Evolutionary conservation across 64 coral and sea anemone genomes (phyloP).

Genomic region (Montipora efflorescens): DNA sequence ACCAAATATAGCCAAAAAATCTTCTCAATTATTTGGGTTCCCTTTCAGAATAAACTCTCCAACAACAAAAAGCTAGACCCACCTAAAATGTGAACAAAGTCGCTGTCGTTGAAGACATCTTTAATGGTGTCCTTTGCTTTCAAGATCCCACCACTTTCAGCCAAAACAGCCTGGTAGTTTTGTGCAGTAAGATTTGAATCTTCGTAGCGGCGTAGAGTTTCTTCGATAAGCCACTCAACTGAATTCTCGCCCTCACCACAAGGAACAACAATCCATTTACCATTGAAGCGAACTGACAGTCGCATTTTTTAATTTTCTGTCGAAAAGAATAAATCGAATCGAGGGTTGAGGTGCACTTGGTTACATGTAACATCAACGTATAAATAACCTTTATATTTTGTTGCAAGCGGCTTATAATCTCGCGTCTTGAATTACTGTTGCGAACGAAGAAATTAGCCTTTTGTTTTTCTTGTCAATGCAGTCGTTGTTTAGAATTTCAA

Average conservation of each 20-base stretch:
- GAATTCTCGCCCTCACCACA: constrained; percentile 51
- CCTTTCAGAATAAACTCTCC: no score
- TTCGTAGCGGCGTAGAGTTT: constrained; percentile 63
- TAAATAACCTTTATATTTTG: no score
- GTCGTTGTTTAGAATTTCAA: no score
- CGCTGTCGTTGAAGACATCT: constrained; percentile 87
- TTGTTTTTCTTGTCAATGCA: no score
- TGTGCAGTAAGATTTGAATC: not conserved
- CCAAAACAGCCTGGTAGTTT: constrained; percentile 56
- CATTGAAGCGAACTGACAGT: constrained; percentile 73
- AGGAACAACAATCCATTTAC: constrained; percentile 87
- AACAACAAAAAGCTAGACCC: not conserved
- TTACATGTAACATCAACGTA: not conserved
- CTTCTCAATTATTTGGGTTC: no score
- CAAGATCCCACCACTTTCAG: constrained; percentile 37
- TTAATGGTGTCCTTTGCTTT: constrained; percentile 52
- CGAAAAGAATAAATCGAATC: not conserved
- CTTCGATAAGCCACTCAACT: constrained; percentile 77
- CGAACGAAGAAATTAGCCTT: no score
- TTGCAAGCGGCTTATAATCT: no score
- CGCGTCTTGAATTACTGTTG: no score
- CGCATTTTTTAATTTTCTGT: constrained; percentile 50
- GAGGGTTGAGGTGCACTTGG: not conserved
- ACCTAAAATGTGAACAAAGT: constrained; percentile 78
- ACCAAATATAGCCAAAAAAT: no score